These are phyloP conservation scores for Drosophila tsacasi DNA, from an alignment of 1,140 invertebrate genomes.

Conservation along the genomic window DNA sequence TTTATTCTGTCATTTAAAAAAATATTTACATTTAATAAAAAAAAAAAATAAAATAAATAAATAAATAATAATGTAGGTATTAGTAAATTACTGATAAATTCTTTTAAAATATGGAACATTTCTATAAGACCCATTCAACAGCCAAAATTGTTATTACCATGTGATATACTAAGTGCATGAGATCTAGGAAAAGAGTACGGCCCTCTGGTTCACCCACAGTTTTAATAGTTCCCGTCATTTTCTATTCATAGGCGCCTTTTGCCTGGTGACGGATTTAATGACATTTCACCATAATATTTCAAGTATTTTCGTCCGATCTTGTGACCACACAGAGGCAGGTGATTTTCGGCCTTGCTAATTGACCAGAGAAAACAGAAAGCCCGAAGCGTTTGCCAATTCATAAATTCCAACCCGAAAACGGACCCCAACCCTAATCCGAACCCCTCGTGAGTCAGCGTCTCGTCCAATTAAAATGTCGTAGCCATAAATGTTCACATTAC, in stretches of 20 bases:
- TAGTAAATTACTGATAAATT: not conserved
- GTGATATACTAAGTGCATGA: not conserved
- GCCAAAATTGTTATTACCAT: not conserved
- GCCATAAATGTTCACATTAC: conserved; percentile 58
- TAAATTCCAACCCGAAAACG: conserved; percentile 41
- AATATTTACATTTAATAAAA: too few species aligned
- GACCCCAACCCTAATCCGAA: not conserved
- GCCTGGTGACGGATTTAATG: conserved; percentile 33
- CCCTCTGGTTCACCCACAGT: conserved; percentile 1
- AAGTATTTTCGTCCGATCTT: conserved; percentile 49
- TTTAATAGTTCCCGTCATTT: conserved; percentile 11
- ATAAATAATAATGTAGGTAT: too few species aligned
- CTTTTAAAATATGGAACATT: not conserved
- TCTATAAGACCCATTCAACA: not conserved
- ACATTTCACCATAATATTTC: conserved; percentile 36
- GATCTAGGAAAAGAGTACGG: not conserved
- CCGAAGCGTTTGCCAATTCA: conserved; percentile 68
- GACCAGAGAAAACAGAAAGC: conserved; percentile 19
- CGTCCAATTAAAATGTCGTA: conserved; percentile 67
- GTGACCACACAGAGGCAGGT: conserved; percentile 63
- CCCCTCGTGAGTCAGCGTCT: conserved; percentile 35
- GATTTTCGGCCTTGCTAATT: conserved; percentile 63
- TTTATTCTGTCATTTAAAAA: not conserved
- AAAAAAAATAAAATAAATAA: too few species aligned
- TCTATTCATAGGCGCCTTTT: conserved; percentile 21